Percentiles rank a stretch among this genome's conserved stretches.
Conservation (phyloP, 1,140 invertebrate species). For the Diuraphis noxia region DNA sequence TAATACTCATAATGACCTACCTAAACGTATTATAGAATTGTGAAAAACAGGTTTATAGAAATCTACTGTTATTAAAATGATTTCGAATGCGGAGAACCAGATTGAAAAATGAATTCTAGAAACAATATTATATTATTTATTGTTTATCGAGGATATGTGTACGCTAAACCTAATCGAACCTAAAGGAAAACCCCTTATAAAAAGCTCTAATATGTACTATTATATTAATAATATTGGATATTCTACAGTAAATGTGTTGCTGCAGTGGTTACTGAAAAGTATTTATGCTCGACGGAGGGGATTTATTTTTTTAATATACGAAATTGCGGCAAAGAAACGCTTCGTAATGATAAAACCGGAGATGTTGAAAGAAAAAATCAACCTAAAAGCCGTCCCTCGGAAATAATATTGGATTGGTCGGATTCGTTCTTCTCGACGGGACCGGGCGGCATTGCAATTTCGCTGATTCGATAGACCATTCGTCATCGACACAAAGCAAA, state of each 20-base stretch:
- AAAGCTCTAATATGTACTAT: not conserved
- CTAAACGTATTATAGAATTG: not conserved
- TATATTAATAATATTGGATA: not conserved
- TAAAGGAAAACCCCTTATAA: not conserved
- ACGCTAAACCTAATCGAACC: not conserved
- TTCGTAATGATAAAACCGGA: not conserved
- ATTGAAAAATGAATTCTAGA: not conserved
- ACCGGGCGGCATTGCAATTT: constrained; percentile 16
- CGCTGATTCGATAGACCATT: constrained; percentile 50
- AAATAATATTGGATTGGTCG: constrained; percentile 32
- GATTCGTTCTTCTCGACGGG: not conserved
- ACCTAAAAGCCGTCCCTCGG: not conserved
- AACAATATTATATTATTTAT: not conserved
- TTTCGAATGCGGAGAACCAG: not conserved
- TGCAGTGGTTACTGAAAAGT: not conserved
- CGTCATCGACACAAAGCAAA: constrained; percentile 47
- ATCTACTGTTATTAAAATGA: not conserved
- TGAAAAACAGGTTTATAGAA: not conserved
- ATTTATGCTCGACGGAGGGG: not conserved
- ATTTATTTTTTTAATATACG: constrained; percentile 22
- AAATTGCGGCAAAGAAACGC: not conserved
- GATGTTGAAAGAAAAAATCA: not conserved
- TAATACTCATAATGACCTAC: not conserved
- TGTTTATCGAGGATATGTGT: not conserved
- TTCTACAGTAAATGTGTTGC: not conserved